Base-by-base conservation (phyloP, 2,797 vertebrate species). In the Serranus cabrilla region DNA sequence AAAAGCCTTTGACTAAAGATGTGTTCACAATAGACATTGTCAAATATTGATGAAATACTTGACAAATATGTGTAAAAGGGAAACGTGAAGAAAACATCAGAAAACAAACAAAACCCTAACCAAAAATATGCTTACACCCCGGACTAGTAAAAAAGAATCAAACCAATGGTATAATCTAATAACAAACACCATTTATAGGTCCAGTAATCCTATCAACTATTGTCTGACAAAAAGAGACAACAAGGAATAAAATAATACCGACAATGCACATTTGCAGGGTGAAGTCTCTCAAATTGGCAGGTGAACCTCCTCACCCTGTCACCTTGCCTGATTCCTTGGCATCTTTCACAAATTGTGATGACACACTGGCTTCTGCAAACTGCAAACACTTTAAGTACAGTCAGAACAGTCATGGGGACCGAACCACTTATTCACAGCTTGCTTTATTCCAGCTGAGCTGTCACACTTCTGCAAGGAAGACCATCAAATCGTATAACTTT, bases 391-490 rank as follows among this genome's bases (percentile, higher is more conserved):
- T 61, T 11, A 63, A 58, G 34, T 55, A 61, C 20, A 58, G 66
- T 51, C 52, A 45, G 25, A 45, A 46, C 42, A 65, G 21, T 68
- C 51, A 47, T 39, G 2, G 21, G 18, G 9, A 69, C 21, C 71
- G 37, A 54, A 49, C 25, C n/a, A 42, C 10, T 64, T 64, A 59
- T 20, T 37, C 17, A 55, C 60, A 49, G 47, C 39, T 52, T 40
- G 42, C 52, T 64, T 73, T 61, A 73, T 73, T 69, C 55, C 45
- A 50, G 62, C 59, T 68, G 58, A 59, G 57, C 61, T 71, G 39
- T 58, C 49, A 46, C 21, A 42, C 34, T 46, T 46, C 7, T 47
- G 17, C 7, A 56, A 54, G 21, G 31, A 21, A 39, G 1, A 54
- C 40, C 39, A 43, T 64, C 31, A 56, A 8, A 37, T 14, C 7